Evolutionary conservation across 1,140 invertebrate species (phyloP), one percentile per base, ranked within the genome.

Genomic region (Caenorhabditis latens): DNA sequence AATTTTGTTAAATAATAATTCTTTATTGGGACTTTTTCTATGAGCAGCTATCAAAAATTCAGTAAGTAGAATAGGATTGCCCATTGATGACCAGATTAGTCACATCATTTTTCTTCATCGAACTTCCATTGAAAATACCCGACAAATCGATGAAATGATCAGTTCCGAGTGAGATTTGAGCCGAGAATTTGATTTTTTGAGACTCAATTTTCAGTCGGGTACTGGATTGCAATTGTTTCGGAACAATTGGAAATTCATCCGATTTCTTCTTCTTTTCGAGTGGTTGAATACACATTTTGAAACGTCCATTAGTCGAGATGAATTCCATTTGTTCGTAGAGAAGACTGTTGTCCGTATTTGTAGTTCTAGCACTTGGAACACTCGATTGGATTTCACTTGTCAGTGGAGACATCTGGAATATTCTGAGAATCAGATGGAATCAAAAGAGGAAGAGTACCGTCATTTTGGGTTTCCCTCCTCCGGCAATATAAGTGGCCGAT

Each of bases 211-310:
- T 79, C 46, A 79, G 40, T 50, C 24, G n/a, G n/a, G 71, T 79
- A 79, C 46, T 79, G 46, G 71, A 79, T 79, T 79, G 71, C 7
- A 79, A 24, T 24, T 79, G 71, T n/a, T 79, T 50, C 11, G 71
- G 71, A 53, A 53, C n/a, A 46, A 53, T 79, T 21, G 67, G 67
- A 48, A 46, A 43, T 19, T 79, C 43, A 6, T 79, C 71, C 24
- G 21, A 11, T 71, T 71, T 71, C 14, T 43, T 43, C 24, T 71
- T 43, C 42, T 65, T 40, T 7, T 43, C 67, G 16, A 71, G 19
- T 2, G 67, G 67, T 21, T 71, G 67, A n/a, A 71, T 19, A n/a
- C 11, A 46, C 71, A 79, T 21, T 9, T 79, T n/a, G 40, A 24
- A 7, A 24, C 46, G 71, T 21, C 71, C 46, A 32, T 48, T n/a